Evolutionary conservation across 2,113 vertebrate species (phyloP).

Genomic region (Polypterus senegalus): DNA sequence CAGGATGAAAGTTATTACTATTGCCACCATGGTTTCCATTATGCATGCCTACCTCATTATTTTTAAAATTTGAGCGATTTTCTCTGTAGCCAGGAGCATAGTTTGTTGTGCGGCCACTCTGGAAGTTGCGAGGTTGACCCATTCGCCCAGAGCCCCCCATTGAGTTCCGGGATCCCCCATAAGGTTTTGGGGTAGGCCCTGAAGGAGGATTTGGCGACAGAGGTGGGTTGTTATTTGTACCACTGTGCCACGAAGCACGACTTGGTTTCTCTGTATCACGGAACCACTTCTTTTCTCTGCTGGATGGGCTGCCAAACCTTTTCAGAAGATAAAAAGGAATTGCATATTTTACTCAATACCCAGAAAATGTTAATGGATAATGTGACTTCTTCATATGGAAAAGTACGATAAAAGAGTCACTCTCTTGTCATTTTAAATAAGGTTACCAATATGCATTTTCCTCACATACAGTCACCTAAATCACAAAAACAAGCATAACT

Average conservation of each 20-base stretch:
- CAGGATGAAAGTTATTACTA: too few species aligned
- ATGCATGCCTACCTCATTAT: too few species aligned
- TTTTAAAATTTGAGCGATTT: slow-evolving; percentile 23
- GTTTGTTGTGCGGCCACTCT: slow-evolving; percentile 22
- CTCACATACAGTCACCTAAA: not conserved
- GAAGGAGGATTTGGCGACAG: slow-evolving; percentile 13
- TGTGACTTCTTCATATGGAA: not conserved
- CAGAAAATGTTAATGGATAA: not conserved
- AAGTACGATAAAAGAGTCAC: not conserved
- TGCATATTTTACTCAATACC: too few species aligned
- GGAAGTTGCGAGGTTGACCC: slow-evolving; percentile 27
- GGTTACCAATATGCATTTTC: not conserved
- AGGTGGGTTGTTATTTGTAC: slow-evolving; percentile 22
- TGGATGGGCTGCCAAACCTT: slow-evolving; percentile 33
- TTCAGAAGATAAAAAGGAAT: not conserved
- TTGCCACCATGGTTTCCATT: too few species aligned
- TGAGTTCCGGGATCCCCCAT: slow-evolving; percentile 3
- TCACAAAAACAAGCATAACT: slow-evolving; percentile 1
- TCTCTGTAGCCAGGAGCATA: slow-evolving; percentile 8
- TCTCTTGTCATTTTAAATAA: not conserved
- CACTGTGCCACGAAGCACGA: slow-evolving; percentile 41
- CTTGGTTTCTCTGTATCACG: slow-evolving; percentile 34
- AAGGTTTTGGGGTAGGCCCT: slow-evolving; percentile 10
- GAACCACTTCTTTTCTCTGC: slow-evolving; percentile 40
- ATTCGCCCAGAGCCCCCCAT: slow-evolving; percentile 6